Base-by-base conservation (phyloP, 2,797 vertebrate species). In the Crenichthys baileyi region DNA sequence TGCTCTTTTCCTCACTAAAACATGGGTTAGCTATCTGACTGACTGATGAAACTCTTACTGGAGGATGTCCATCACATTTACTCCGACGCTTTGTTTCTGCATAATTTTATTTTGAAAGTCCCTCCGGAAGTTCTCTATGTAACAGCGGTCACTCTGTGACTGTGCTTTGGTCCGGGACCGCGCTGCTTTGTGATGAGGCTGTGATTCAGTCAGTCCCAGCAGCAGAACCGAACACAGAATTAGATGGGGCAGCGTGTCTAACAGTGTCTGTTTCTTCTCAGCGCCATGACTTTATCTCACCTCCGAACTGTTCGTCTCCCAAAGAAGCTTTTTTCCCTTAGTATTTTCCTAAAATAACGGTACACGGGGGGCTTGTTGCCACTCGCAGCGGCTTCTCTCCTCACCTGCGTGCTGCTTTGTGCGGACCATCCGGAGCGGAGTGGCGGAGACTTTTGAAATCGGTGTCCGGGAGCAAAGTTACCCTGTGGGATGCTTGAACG, bases 61-160 rank as follows among this genome's bases (percentile, higher is more conserved):
- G 5, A 61, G 15, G 15, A 15, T 26, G 29, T 36, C 60, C 3
- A n/a, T 18, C 26, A 18, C 2, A 3, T 61, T 31, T 0, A 29
- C 7, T 61, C 55, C 13, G 4, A 29, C 5, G 1, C 9, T 50
- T 63, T 63, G 2, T 36, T 36, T 0, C 3, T 36, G 61, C 3
- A 2, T 0, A 0, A 2, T 65, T 72, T 91, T 92, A 91, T 89
- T 83, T 75, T 92, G 89, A 90, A 91, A 82, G 29, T 0, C 0
- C 0, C 0, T 15, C 79, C 85, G 87, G 89, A 92, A 75, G 3
- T 0, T 13, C 1, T 39, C 4, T 3, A 4, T 1, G 20, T 12
- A 41, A 5, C 36, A 11, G 18, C 63, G 18, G 36, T 0, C 4
- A 16, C 63, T 53, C 55, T 0, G 18, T 31, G 0, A 0, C 39